Base-by-base conservation (phyloP, 2,888 invertebrate species). In the Melitaea athalia region DNA sequence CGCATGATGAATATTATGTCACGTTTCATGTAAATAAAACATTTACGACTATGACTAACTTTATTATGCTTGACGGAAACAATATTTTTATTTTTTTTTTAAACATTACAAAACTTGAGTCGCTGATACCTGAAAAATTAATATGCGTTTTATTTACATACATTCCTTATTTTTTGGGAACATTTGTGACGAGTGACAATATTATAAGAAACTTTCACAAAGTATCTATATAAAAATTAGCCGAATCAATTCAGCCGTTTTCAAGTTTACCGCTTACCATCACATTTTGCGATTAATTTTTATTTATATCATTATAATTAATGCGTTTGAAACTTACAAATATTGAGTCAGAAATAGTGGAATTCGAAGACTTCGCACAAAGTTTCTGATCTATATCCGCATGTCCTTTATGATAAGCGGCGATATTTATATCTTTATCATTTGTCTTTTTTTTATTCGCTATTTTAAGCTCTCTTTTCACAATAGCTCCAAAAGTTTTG, bases 1-100 rank as follows among this genome's bases (percentile, higher is more conserved):
- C 81, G 93, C 72, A 75, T 92, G 76, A 60, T 93, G 7, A 89
- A 87, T 50, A 89, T 93, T 59, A 91, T 94, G 89, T 75, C 76
- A 12, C 82, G 81, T 64, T 93, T 89, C 74, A 79, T 81, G 70
- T 79, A 76, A 57, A 79, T 73, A 66, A 74, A 73, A 70, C 47
- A 42, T 24, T 11, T 5, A 11, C 0, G 15, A 57, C 4, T 14
- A 42, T 38, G 42, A 42, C 15, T 15, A 42, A 0, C 8, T 57
- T 57, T 57, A 55, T 55, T 55, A 17, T 5, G 15, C 11, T 15
- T 15, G 15, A 63, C 59, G 67, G 14, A 49, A 72, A 68, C 68
- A 76, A 63, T 14, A 24, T 17, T 12, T n/a, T 49, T 52, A 10
- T 42, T 61, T 49, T 52, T 12, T 42, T 61, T 52, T 31, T 60